phyloP scores from a whole-genome alignment of 2,888 invertebrate species.

The Perizoma flavofasciatum region DNA sequence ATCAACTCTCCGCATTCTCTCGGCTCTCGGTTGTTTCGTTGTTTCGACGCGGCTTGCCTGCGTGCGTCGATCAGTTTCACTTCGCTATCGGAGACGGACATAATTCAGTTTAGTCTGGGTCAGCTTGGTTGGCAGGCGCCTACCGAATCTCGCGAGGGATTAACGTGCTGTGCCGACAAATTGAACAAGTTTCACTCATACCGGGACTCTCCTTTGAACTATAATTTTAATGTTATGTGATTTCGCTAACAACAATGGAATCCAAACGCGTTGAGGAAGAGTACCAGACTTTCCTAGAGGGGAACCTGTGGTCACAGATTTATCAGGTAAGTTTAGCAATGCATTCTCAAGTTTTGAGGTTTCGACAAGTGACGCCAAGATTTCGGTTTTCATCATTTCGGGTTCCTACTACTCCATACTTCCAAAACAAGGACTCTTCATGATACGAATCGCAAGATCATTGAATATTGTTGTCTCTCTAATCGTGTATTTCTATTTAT shows the following conservation, averaged over 20 bases:
- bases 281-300: constrained; percentile 87
- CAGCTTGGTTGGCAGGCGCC: too few relatives aligned
- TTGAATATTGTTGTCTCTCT: too few relatives aligned
- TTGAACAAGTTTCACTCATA: constrained; percentile 14
- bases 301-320: constrained; percentile 87
- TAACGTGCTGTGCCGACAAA: neutral
- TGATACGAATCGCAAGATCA: neutral
- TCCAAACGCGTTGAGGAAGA: constrained; percentile 85
- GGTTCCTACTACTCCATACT: neutral
- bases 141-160: too few relatives aligned
- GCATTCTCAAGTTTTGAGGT: constrained; percentile 2
- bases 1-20: too few relatives aligned
- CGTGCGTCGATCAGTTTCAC: too few relatives aligned
- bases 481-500: too few relatives aligned
- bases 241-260: constrained; percentile 42
- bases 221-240: constrained; percentile 17
- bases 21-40: too few relatives aligned
- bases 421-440: neutral
- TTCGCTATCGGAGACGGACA: too few relatives aligned
- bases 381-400: constrained; percentile 3
- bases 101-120: too few relatives aligned
- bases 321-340: constrained; percentile 85
- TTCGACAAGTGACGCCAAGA: constrained; percentile 16
- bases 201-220: constrained; percentile 8
- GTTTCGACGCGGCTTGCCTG: too few relatives aligned